Percentiles rank a stretch among this genome's conserved stretches.
Conservation (phyloP, 1,140 invertebrate species). For the Tetragnatha versicolor region DNA sequence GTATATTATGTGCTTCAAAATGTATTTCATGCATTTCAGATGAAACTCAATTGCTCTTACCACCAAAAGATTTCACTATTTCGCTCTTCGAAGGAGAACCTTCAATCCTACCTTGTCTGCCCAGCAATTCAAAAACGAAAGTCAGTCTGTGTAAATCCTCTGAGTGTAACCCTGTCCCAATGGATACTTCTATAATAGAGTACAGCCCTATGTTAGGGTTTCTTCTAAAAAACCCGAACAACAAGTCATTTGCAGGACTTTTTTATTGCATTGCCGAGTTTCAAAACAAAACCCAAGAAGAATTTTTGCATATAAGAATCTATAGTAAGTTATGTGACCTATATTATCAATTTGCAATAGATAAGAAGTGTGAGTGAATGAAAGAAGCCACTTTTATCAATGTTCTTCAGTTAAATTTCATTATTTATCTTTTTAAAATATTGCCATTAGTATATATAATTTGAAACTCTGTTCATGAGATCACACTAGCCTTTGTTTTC, state of each 20-base stretch:
- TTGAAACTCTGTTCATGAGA: neutral
- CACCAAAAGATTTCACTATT: slow-evolving; percentile 41
- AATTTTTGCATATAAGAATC: neutral
- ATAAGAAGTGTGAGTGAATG: neutral
- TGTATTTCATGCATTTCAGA: slow-evolving; percentile 42
- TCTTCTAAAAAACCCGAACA: slow-evolving; percentile 42
- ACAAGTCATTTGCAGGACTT: slow-evolving; percentile 6
- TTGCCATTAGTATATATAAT: neutral
- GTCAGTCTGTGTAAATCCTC: slow-evolving; percentile 53
- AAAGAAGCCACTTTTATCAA: neutral
- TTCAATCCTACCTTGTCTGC: slow-evolving; percentile 55
- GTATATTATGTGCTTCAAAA: slow-evolving; percentile 1
- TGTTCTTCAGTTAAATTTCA: neutral
- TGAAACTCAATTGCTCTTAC: slow-evolving; percentile 44
- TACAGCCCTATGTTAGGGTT: slow-evolving; percentile 54
- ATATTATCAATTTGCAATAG: neutral
- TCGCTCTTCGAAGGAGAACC: slow-evolving; percentile 43
- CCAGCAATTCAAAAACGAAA: slow-evolving; percentile 48
- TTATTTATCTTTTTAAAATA: no score
- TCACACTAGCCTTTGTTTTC: neutral
- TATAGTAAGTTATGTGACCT: neutral
- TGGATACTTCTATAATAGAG: no score
- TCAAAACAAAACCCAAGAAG: slow-evolving; percentile 2
- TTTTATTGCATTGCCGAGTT: slow-evolving; percentile 49
- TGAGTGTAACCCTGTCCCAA: neutral